Percentiles rank a stretch among this genome's conserved stretches.
These are phyloP conservation scores for Drosophila pruinosa DNA, from an alignment of 1,140 invertebrate genomes.

Conservation along the genomic window DNA sequence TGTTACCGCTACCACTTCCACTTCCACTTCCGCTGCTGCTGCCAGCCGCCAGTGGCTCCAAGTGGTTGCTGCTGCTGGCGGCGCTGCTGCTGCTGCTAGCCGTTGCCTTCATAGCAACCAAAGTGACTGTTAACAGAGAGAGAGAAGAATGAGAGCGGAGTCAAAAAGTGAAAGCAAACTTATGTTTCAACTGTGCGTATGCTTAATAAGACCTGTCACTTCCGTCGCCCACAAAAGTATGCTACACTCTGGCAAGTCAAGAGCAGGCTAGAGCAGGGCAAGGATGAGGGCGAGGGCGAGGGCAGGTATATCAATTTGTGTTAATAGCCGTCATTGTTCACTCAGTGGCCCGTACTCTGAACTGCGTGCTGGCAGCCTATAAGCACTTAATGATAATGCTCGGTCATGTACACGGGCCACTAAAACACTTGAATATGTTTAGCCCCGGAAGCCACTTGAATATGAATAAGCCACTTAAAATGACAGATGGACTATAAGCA, in stretches of 20 bases:
- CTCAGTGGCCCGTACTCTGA: constrained; percentile 18
- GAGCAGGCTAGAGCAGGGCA: not conserved
- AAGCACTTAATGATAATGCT: constrained; percentile 81
- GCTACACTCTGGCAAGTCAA: constrained; percentile 7
- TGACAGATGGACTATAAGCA: constrained; percentile 67
- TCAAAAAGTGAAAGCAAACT: constrained; percentile 11
- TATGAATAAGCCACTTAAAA: constrained; percentile 82
- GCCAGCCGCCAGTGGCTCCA: constrained; percentile 52
- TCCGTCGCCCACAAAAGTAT: constrained; percentile 51
- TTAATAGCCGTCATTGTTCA: constrained; percentile 79
- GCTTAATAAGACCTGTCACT: constrained; percentile 48
- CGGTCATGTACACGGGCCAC: constrained; percentile 78
- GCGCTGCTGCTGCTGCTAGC: constrained; percentile 71
- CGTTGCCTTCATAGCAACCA: constrained; percentile 81
- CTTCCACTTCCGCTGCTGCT: no score
- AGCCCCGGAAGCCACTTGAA: constrained; percentile 80
- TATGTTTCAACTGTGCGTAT: constrained; percentile 49
- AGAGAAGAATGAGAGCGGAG: not conserved
- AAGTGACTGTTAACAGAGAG: constrained; percentile 23
- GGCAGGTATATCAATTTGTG: constrained; percentile 73
- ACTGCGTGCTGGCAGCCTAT: constrained; percentile 50
- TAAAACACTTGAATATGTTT: constrained; percentile 81
- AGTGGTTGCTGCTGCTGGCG: constrained; percentile 70
- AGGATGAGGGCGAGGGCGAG: not conserved
- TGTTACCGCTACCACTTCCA: not conserved